Evolutionary conservation across 2,797 vertebrate genomes (phyloP), one percentile per base, ranked within the genome.

Genomic region (Babyrousa celebensis): DNA sequence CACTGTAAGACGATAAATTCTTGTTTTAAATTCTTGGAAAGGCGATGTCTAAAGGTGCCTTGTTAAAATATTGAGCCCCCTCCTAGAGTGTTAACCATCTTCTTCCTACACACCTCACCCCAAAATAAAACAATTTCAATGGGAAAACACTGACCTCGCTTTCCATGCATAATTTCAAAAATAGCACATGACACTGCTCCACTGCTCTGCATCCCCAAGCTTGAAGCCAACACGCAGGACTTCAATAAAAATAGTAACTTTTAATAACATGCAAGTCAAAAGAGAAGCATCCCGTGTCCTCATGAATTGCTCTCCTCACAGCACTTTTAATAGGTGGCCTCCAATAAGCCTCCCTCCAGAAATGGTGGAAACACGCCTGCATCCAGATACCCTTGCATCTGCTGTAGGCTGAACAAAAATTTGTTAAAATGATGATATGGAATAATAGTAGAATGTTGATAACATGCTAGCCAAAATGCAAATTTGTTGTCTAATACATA

Each of bases 111-210:
- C 3, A 43, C 2, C 6, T 7, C 43, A 91, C 8, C 3, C 5
- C 18, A 18, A 71, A 89, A 92, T 70, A 65, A 87, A 91, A 72
- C 11, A 29, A 63, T 52, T 87, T 77, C 60, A 85, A 82, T 21
- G 8, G 6, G 14, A n/a, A 90, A 65, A 1, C n/a, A 43, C 0
- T 12, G 12, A 43, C 36, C 3, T 90, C 63, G 1, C 2, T 78
- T 12, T 16, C 25, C 12, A 75, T 18, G 23, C 14, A 52, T 70
- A 6, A 71, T 71, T 75, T 77, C 3, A 32, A 52, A 62, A 88
- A 20, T 4, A 71, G 21, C 17, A 2, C 36, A 65, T n/a, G 79
- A 60, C 36, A 36, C 36, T 36, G 36, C 36, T 36, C 36, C 92
- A 60, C 4, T 17, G 7, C 2, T 52, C 23, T 2, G 4, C 17